Base-by-base conservation (phyloP, 2,797 vertebrate species). In the Eulemur albifrons region DNA sequence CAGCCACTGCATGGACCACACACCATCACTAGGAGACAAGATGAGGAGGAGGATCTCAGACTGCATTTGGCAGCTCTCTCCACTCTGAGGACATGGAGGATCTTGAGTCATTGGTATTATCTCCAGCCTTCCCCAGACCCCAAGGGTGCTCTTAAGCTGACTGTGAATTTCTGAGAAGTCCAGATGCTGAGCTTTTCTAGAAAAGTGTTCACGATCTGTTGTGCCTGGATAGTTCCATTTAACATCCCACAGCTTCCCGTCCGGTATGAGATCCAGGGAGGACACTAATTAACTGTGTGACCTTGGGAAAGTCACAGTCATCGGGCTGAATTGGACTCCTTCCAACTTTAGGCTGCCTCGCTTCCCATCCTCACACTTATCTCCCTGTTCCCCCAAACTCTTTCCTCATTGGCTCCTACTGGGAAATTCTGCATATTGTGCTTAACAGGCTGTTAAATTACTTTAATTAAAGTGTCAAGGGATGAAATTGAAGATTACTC, bases 401-500 rank as follows among this genome's bases (percentile, higher is more conserved):
- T 80, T 95, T 93, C 86, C 96, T 98, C 94, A 91, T 93, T 97
- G 95, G 97, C 95, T 98, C 95, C 92, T 90, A 92, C 90, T 98
- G 97, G 94, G 96, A 98, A 98, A 98, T 97, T 98, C 97, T 98
- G 97, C 97, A 98, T 98, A 98, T 97, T 96, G 97, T 98, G 95
- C 97, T 98, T 98, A 98, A 98, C 98, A 98, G 98, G 97, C 98
- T 98, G 98, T 98, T 98, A 98, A 98, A 98, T 98, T 98, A 98
- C 98, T 98, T 98, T 98, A 98, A 98, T 98, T 99, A 98, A 98
- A 98, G 97, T 98, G 98, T 98, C 98, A 98, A 97, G 95, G 92
- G 92, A 98, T 98, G 95, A 98, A 97, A 98, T 97, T 97, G 97
- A 98, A 98, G 98, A 98, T 98, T 98, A 98, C 96, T 98, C 98